A percentile compares a stretch with the other conserved stretches of the same genome.
phyloP scores from a whole-genome alignment of 2,113 vertebrate species.

The Urocynchramus pylzowi region DNA sequence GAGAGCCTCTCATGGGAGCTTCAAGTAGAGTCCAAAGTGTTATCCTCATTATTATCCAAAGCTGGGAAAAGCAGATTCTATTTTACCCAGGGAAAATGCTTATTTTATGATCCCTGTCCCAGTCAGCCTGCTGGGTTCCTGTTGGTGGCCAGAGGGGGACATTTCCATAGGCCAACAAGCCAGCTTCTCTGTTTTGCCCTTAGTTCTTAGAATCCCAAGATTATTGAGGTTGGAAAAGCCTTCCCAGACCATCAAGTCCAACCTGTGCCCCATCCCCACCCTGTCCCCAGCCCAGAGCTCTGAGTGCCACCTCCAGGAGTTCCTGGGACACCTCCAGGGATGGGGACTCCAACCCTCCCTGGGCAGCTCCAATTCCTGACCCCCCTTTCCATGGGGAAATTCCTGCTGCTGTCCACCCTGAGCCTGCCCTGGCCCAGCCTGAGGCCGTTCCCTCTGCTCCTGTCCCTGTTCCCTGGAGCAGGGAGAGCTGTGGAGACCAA shows the following conservation, averaged over 20 bases:
- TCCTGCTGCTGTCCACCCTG: neutral
- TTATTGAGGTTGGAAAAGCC: neutral
- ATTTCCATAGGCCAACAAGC: neutral
- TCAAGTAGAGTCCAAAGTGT: neutral
- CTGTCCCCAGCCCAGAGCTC: neutral
- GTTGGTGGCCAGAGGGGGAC: neutral
- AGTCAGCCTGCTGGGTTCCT: neutral
- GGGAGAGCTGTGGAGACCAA: rapidly evolving
- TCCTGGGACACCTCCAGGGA: neutral
- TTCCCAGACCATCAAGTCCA: neutral
- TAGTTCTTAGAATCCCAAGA: neutral
- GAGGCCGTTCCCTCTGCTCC: neutral
- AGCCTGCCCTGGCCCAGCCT: neutral
- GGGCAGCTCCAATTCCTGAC: neutral
- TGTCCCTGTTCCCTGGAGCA: neutral
- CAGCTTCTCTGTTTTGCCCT: neutral
- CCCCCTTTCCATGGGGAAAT: neutral
- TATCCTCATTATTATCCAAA: neutral
- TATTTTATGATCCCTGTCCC: neutral
- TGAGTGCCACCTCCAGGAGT: neutral
- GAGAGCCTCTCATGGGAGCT: neutral
- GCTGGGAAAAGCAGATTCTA: rapidly evolving
- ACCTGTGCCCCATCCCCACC: rapidly evolving
- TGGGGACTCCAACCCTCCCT: neutral
- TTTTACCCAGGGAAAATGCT: neutral